phyloP scores from a whole-genome alignment of 2,888 invertebrate genomes.

The Pseudococcus viburni region DNA sequence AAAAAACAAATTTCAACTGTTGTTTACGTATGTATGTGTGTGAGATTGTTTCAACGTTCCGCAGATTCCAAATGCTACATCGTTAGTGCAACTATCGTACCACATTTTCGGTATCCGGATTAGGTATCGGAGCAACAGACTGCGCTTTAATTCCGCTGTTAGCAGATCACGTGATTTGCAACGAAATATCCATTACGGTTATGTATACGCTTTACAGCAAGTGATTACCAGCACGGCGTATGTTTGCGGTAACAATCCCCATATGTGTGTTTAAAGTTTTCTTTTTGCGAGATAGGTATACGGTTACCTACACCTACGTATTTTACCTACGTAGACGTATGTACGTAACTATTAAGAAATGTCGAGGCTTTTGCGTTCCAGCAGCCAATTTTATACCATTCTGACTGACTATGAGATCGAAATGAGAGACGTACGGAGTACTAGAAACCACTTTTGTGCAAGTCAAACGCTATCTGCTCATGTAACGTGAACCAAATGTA shows the following conservation, averaged over 20 bases:
- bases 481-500: not conserved
- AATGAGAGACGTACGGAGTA: not conserved
- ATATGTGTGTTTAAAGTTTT: slow-evolving; percentile 12
- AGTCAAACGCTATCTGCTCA: not conserved
- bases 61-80: slow-evolving; percentile 78
- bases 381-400: not conserved
- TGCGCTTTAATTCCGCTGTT: slow-evolving; percentile 85
- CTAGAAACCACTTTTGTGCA: not conserved
- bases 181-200: slow-evolving; percentile 80
- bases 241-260: slow-evolving; percentile 76
- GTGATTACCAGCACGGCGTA: slow-evolving; percentile 86
- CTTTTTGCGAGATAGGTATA: not conserved
- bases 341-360: not conserved
- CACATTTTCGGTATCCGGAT: slow-evolving; percentile 85
- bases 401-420: not conserved
- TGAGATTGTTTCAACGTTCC: slow-evolving; percentile 27
- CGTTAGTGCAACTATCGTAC: slow-evolving; percentile 77
- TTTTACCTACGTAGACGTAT: not conserved
- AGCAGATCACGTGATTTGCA: slow-evolving; percentile 79
- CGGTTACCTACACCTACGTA: no score
- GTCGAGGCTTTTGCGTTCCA: slow-evolving; percentile 2
- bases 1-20: not conserved
- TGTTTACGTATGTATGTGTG: not conserved
- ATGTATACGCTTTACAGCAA: slow-evolving; percentile 88
- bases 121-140: slow-evolving; percentile 87